Evolutionary conservation across 2,113 vertebrate species (phyloP), one percentile per base, ranked within the genome.

Genomic region (Rattus rattus): DNA sequence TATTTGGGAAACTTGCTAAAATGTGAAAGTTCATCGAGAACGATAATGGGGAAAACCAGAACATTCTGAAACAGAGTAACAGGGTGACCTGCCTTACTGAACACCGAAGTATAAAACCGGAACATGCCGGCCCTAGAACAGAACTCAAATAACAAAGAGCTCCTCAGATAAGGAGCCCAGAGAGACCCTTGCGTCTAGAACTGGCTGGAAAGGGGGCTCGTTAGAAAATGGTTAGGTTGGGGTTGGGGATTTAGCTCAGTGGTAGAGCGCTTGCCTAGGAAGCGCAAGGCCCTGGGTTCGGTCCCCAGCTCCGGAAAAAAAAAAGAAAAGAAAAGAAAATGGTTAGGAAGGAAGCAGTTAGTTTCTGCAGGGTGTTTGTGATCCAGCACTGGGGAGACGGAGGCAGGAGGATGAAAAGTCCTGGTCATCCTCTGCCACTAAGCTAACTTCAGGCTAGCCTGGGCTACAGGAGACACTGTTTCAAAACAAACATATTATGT

Each of bases 31-130:
- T 95, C 39, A 92, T 81, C 49, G 56, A 94, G 79, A 94, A 95
- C 76, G 77, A 91, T 81, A 92, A 89, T 90, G 75, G 97, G 94
- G 94, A 94, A 94, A 93, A 33, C 11, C 85, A 93, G 96, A 95
- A 93, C 95, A 85, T 88, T 80, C 84, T 95, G 85, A 96, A 92
- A 94, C 72, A 88, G 70, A 96, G 39, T 87, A 89, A 81, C 5
- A 20, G 96, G 24, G 43, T 19, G 4, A 90, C 52, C 79, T 94
- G 90, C 54, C 39, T 63, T 94, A 94, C 28, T 63, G 90, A 89
- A 85, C 65, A 84, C 26, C 90, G 49, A 90, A 79, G 77, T 36
- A 92, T 70, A 49, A 94, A 85, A 81, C 33, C 70, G 49, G 43
- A 88, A 24, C 79, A 47, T 77, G 5, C 36, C 56, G 56, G 43